phyloP scores from a whole-genome alignment of 1,140 invertebrate genomes.

The Tribolium castaneum region DNA sequence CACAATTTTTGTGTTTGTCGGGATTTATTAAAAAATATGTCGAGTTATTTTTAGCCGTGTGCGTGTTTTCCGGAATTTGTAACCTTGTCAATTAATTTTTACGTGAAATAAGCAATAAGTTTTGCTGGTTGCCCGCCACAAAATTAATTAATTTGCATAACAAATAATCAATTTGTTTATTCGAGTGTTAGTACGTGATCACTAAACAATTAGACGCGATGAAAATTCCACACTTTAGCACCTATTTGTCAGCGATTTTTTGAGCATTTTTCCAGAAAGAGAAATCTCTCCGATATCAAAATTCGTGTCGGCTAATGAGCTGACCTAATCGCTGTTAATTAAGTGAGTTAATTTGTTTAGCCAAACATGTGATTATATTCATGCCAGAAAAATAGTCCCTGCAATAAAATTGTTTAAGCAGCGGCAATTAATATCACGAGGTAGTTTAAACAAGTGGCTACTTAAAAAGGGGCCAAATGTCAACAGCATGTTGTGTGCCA shows the following conservation, averaged over 20 bases:
- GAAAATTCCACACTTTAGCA: not conserved
- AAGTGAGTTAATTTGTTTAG: slow-evolving; percentile 15
- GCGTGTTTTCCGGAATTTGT: not conserved
- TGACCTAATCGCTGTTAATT: not conserved
- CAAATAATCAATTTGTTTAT: not conserved
- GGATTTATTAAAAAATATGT: not conserved
- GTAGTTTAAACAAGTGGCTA: slow-evolving; percentile 34
- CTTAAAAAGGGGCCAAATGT: slow-evolving; percentile 29
- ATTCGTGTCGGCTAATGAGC: not conserved
- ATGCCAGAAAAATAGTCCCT: slow-evolving; percentile 10
- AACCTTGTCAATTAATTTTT: not conserved
- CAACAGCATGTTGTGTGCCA: slow-evolving; percentile 22
- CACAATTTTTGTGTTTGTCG: not conserved
- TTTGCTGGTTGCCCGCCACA: not conserved
- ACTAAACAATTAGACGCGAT: not conserved
- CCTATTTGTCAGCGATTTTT: too few relatives aligned
- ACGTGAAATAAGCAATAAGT: not conserved
- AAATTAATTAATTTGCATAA: not conserved
- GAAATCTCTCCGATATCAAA: not conserved
- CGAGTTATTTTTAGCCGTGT: not conserved
- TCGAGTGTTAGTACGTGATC: not conserved
- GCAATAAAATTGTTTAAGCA: slow-evolving; percentile 23
- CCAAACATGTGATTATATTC: slow-evolving; percentile 23
- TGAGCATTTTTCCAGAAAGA: too few relatives aligned
- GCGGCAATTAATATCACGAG: slow-evolving; percentile 23